Conservation (phyloP, 2,888 invertebrate genomes). For the Xylota segnis region DNA sequence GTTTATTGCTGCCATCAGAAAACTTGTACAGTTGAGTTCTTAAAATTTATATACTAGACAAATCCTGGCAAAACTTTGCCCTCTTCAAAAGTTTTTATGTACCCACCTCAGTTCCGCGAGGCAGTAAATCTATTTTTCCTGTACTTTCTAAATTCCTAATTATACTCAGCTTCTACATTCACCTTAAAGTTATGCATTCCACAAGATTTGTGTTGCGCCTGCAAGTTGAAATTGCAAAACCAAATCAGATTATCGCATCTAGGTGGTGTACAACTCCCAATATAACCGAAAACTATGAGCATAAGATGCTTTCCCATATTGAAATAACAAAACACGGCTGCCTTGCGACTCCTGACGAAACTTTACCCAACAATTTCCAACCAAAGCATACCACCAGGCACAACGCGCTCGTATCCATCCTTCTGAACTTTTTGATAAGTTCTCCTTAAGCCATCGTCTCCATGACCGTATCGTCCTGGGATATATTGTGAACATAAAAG, state of each 20-base stretch:
- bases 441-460: conserved; percentile 12
- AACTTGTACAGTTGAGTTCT: background rate
- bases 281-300: conserved; percentile 10
- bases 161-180: background rate
- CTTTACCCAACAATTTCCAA: conserved; percentile 9
- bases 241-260: conserved; percentile 24
- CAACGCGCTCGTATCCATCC: conserved; percentile 8
- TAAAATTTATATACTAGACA: background rate
- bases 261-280: background rate
- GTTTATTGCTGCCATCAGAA: background rate
- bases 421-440: background rate
- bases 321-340: background rate
- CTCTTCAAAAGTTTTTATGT: background rate
- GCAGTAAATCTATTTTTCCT: background rate
- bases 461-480: conserved; percentile 21
- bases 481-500: conserved; percentile 39
- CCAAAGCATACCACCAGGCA: background rate
- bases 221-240: conserved; percentile 8
- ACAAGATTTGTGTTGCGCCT: conserved; percentile 4
- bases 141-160: conserved; percentile 9
- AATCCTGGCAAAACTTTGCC: background rate
- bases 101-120: background rate
- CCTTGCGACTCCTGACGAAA: conserved; percentile 7
- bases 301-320: conserved; percentile 3
- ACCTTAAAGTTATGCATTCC: background rate